Base-by-base conservation (phyloP, 2,888 invertebrate genomes). In the Nomada fucata region DNA sequence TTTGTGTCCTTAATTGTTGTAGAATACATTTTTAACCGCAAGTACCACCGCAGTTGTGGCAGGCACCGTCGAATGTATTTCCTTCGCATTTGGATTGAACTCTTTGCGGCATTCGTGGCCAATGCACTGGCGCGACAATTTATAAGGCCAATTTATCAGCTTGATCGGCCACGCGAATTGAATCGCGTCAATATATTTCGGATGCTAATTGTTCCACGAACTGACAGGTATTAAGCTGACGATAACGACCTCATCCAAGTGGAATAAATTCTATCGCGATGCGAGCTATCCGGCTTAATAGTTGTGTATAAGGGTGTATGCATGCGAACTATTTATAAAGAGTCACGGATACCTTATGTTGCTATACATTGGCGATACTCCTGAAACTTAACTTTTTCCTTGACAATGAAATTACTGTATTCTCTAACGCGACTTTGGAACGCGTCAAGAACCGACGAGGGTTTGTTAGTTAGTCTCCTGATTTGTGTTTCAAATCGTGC, bases 371-470 rank as follows among this genome's bases (percentile, higher is more conserved):
- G 29, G 55, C 50, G 57, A 61, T 67, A 79, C 72, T 79, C 73
- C 69, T 23, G 52, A 64, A 79, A 80, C 61, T 72, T 81, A 69
- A 64, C 59, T 74, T 65, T 29, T 23, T 44, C 47, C 36, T 64
- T 64, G 69, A 50, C 64, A 50, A 79, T 61, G 60, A 67, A 70
- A 79, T 74, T 69, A 23, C 36, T 42, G 15, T 55, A 63, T 78
- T 57, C 67, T 50, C 42, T 20, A 47, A 23, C n/a, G 15, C 47
- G 67, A 42, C 13, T 20, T 7, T 15, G n/a, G 0, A 7, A 23
- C 29, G 18, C 47, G 2, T 2, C 11, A 9, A 10, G 2, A 47
- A 60, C 70, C 64, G 59, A 59, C 42, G 29, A 13, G 60, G 29
- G 2, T 2, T 53, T 61, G 1, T 26, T 29, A 52, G 65, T 20